Evolutionary conservation across 1,140 invertebrate genomes (phyloP).

Genomic region (Propsilocerus akamusi): DNA sequence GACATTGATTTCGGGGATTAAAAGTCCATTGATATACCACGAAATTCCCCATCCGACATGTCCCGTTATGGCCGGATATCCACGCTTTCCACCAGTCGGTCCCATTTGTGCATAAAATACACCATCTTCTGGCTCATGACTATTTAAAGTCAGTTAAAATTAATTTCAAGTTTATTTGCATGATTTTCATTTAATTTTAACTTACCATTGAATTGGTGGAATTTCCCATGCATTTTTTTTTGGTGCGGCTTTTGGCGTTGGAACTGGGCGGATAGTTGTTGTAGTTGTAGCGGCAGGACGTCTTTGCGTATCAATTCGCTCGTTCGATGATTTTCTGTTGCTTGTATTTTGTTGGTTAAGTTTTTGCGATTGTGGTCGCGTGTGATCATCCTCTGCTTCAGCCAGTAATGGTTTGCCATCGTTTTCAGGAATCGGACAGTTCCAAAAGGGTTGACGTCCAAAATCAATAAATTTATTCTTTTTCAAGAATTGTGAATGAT

Average conservation of each 20-base stretch:
- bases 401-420: conserved; percentile 26
- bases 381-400: conserved; percentile 12
- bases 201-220: conserved; percentile 58
- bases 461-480: conserved; percentile 68
- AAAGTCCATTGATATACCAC: conserved; percentile 88
- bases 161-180: not conserved
- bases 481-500: conserved; percentile 54
- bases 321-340: conserved; percentile 19
- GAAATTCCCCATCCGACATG: conserved; percentile 85
- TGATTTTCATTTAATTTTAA: not conserved
- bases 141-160: no score
- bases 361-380: not conserved
- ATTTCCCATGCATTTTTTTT: conserved; percentile 55
- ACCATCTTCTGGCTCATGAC: conserved; percentile 73
- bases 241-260: conserved; percentile 41
- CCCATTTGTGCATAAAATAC: conserved; percentile 84
- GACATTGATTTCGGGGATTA: conserved; percentile 84
- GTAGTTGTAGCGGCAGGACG: conserved; percentile 9
- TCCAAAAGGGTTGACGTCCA: conserved; percentile 72
- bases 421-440: conserved; percentile 71
- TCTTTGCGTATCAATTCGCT: conserved; percentile 11
- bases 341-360: conserved; percentile 8
- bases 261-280: conserved; percentile 21
- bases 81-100: conserved; percentile 69
- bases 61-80: conserved; percentile 72